Evolutionary conservation across 2,113 vertebrate species (phyloP).

Genomic region (Brienomyrus brachyistius): DNA sequence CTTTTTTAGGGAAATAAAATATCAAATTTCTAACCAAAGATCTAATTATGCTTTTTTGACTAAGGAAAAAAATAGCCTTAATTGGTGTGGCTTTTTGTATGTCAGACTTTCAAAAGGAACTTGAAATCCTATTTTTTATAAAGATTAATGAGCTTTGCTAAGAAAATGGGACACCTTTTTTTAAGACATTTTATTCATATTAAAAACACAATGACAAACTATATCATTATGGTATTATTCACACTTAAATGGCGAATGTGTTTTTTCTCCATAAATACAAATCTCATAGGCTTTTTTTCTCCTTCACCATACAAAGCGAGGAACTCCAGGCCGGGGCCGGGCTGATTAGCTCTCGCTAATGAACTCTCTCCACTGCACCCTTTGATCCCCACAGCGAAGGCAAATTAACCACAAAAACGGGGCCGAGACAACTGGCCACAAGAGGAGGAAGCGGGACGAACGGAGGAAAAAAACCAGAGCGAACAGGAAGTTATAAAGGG

Average conservation of each 20-base stretch:
- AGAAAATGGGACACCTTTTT: neutral
- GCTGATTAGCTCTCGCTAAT: conserved; percentile 22
- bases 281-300: neutral
- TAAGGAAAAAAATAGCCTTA: neutral
- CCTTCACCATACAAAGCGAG: conserved; percentile 19
- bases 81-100: conserved; percentile 2
- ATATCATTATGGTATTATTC: conserved; percentile 1
- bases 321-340: neutral
- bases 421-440: conserved; percentile 6
- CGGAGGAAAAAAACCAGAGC: neutral
- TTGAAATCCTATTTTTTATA: conserved; percentile 9
- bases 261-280: conserved; percentile 2
- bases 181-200: conserved; percentile 4
- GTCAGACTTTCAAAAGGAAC: neutral
- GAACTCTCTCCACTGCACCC: conserved; percentile 22
- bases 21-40: conserved; percentile 9
- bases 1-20: neutral
- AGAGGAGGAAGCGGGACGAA: neutral
- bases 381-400: conserved; percentile 32
- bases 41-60: neutral
- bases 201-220: conserved; percentile 16
- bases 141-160: conserved; percentile 6
- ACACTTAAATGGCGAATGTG: neutral
- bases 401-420: conserved; percentile 17
- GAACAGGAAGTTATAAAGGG: neutral